Evolutionary conservation across 2,113 vertebrate species (phyloP), one percentile per base, ranked within the genome.

Genomic region (Planiliza haematocheilus): DNA sequence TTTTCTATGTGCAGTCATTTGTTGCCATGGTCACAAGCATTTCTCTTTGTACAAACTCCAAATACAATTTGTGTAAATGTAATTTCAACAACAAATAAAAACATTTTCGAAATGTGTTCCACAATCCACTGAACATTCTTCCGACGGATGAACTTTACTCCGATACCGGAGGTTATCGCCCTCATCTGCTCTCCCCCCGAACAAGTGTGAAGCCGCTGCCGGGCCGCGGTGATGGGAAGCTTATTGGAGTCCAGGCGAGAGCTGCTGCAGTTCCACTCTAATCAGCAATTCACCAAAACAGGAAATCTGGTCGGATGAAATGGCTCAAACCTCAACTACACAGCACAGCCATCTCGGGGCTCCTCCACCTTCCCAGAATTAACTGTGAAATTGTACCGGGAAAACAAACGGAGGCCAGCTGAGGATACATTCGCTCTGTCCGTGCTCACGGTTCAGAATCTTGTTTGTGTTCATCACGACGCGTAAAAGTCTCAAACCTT

Each of bases 301-400:
- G 74, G 50, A 89, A 77, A 88, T 89, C 78, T 86, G 53, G 61
- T 16, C 56, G 68, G 79, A 85, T 86, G 84, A 88, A 89, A 89
- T 72, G 43, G 63, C 67, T 78, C 7, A 10, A 69, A 74, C 50
- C 45, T 75, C 59, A 66, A 69, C 60, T 59, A 68, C 74, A 39
- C 62, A 55, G 45, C 52, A 55, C 58, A 43, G 56, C 66, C 83
- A 64, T 88, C 76, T 82, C 24, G 62, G 61, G 57, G 58, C 69
- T 63, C 21, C 64, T 76, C 64, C 62, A 62, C 62, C 67, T 62
- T 8, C 24, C 45, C 66, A 45, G 84, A 90, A 90, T 90, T 77
- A 77, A 76, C 77, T 80, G 81, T 83, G 83, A 87, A 92, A 91
- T 83, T 84, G 74, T 58, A 70, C 59, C 69, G 64, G n/a, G 79